phyloP scores from a whole-genome alignment of 2,888 invertebrate species.

The Notocelia uddmanniana region DNA sequence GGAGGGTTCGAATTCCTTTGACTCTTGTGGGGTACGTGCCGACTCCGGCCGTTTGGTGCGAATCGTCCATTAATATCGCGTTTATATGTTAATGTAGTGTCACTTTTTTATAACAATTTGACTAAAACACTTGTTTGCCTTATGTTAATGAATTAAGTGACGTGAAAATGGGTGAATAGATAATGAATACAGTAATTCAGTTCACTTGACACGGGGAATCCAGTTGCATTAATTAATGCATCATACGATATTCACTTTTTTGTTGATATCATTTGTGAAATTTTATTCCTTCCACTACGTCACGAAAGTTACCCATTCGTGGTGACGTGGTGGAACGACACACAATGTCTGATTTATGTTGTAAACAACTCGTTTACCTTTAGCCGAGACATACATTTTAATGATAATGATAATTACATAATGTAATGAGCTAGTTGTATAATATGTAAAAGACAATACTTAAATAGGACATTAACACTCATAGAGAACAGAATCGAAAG shows the following conservation, averaged over 20 bases:
- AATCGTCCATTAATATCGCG: not conserved
- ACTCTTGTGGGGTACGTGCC: too few relatives aligned
- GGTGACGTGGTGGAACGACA: too few relatives aligned
- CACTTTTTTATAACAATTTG: slow-evolving; percentile 22
- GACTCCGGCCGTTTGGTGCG: too few relatives aligned
- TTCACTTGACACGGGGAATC: not conserved
- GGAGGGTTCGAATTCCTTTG: too few relatives aligned
- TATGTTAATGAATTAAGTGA: slow-evolving; percentile 6
- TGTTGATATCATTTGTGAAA: not conserved
- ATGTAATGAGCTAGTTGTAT: slow-evolving; percentile 11
- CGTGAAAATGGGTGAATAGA: slow-evolving; percentile 6
- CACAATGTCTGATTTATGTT: too few relatives aligned
- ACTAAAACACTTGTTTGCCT: slow-evolving; percentile 8
- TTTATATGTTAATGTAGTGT: slow-evolving; percentile 11
- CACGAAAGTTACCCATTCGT: too few relatives aligned
- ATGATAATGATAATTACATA: not conserved
- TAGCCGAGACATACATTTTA: not conserved
- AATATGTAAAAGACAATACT: slow-evolving; percentile 26
- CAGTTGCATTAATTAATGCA: not conserved
- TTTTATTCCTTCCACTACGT: too few relatives aligned
- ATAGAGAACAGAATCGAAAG: slow-evolving; percentile 50
- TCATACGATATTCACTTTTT: not conserved
- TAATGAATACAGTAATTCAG: not conserved
- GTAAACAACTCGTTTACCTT: too few relatives aligned
- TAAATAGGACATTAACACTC: slow-evolving; percentile 35